These are phyloP conservation scores for Sympetrum striolatum DNA, from an alignment of 2,888 invertebrate species.

Conservation along the genomic window DNA sequence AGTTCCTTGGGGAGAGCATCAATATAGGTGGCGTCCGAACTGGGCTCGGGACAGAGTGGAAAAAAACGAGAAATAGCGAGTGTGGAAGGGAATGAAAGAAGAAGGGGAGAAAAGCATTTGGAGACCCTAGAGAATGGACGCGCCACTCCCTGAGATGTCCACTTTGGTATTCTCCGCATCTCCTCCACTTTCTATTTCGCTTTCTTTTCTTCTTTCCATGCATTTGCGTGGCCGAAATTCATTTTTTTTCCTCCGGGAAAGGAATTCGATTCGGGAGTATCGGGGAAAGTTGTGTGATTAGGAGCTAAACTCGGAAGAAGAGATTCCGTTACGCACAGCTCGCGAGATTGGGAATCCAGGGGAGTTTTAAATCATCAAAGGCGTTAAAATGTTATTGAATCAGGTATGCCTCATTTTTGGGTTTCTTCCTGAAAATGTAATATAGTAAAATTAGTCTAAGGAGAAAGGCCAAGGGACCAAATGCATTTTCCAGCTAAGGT, in stretches of 20 bases:
- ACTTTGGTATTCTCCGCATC: slow-evolving; percentile 14
- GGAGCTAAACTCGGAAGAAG: not conserved
- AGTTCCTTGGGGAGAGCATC: slow-evolving; percentile 32
- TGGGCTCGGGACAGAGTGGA: not conserved
- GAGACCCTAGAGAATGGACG: slow-evolving; percentile 11
- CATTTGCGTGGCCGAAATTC: not conserved
- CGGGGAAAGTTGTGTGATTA: not conserved
- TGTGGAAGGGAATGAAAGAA: not conserved
- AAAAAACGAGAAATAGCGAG: not conserved
- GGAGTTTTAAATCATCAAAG: too few relatives aligned
- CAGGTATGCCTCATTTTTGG: too few relatives aligned
- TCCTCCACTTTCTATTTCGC: not conserved
- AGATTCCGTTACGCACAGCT: too few relatives aligned
- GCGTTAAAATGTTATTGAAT: too few relatives aligned
- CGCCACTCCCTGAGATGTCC: slow-evolving; percentile 3
- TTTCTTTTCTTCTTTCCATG: not conserved
- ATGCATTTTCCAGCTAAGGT: too few relatives aligned
- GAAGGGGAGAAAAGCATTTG: slow-evolving; percentile 10
- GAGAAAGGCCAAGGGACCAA: too few relatives aligned
- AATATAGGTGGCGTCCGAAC: slow-evolving; percentile 38
- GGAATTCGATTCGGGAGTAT: not conserved
- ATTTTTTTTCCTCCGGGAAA: not conserved
- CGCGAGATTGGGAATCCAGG: too few relatives aligned
- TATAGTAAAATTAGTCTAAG: too few relatives aligned
- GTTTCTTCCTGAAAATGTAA: too few relatives aligned